phyloP scores from a whole-genome alignment of 2,113 vertebrate species.

The Anguilla japonica region DNA sequence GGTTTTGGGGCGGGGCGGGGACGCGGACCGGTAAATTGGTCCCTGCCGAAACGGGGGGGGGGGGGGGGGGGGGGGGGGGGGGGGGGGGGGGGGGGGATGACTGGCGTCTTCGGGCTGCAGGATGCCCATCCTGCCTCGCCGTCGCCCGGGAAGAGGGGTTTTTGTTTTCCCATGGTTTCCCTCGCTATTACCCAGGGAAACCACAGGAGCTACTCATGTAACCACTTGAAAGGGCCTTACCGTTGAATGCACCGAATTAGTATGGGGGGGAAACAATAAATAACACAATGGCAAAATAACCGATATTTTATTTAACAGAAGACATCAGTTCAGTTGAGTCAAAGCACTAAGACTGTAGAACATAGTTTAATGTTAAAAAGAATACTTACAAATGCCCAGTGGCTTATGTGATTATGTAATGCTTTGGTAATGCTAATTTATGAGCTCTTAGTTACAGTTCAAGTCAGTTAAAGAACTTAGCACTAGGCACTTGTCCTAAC shows the following conservation, averaged over 20 bases:
- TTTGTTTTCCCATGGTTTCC: background rate
- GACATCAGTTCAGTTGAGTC: no score
- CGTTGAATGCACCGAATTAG: conserved; percentile 1
- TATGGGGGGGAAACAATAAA: conserved; percentile 15
- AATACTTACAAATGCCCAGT: no score
- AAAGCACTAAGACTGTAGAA: no score
- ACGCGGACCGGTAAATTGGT: background rate
- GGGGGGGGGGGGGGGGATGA: background rate
- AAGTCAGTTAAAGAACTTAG: no score
- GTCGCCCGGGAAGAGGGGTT: background rate
- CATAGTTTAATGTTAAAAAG: no score
- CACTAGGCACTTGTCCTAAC: no score
- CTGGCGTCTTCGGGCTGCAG: background rate
- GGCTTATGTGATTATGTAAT: no score
- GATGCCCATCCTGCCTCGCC: background rate
- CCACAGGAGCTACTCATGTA: background rate
- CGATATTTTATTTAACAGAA: no score
- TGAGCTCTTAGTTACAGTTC: no score
- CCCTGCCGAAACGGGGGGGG: background rate
- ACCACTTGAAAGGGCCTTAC: background rate
- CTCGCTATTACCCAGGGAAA: background rate
- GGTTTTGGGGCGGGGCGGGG: background rate
- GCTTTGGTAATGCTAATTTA: no score
- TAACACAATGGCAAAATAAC: no score
- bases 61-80: background rate